These are phyloP conservation scores for Epinephelus lanceolatus DNA, from an alignment of 2,113 vertebrate species.

Conservation along the genomic window DNA sequence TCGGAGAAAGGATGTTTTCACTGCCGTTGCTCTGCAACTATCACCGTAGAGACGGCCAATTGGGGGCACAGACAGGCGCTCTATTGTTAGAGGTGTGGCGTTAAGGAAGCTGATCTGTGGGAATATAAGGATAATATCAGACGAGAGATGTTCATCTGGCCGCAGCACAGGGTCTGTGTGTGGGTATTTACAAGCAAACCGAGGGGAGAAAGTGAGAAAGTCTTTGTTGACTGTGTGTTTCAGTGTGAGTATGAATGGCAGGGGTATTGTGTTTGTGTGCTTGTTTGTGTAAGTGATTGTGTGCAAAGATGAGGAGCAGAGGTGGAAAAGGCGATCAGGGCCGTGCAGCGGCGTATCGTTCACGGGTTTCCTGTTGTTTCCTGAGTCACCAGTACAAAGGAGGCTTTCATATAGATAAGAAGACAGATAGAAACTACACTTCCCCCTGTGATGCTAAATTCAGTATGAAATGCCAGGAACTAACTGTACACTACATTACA, in stretches of 20 bases:
- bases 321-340: conserved; percentile 38
- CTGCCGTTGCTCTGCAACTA: conserved; percentile 45
- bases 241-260: background rate
- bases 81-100: conserved; percentile 60
- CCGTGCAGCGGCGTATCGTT: conserved; percentile 23
- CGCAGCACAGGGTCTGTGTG: conserved; percentile 8
- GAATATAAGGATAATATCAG: conserved; percentile 48
- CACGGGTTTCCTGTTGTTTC: conserved; percentile 21
- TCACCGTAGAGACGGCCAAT: conserved; percentile 20
- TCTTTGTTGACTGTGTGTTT: conserved; percentile 28
- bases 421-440: conserved; percentile 4
- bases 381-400: conserved; percentile 33
- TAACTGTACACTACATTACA: background rate
- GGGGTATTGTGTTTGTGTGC: conserved; percentile 6
- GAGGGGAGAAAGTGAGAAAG: conserved; percentile 7
- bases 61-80: conserved; percentile 33
- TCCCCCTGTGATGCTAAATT: background rate
- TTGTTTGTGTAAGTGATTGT: conserved; percentile 39
- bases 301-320: conserved; percentile 34
- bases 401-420: conserved; percentile 42
- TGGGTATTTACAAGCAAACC: conserved; percentile 19
- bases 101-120: conserved; percentile 62
- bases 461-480: background rate
- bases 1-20: conserved; percentile 49
- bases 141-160: conserved; percentile 56